Evolutionary conservation across 2,888 invertebrate species (phyloP), one percentile per base, ranked within the genome.

Genomic region (Axea sp.): DNA sequence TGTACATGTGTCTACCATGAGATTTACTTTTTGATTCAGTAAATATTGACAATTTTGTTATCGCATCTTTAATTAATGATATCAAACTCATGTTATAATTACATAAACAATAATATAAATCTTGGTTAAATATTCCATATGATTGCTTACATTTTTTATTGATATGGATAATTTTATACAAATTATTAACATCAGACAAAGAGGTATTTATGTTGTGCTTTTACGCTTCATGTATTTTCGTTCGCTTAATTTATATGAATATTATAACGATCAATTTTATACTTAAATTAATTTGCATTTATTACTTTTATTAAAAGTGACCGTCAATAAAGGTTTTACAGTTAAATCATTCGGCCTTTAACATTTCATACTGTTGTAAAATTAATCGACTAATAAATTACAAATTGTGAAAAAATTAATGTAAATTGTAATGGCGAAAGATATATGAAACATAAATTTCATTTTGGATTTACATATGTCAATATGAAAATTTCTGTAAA

Each of bases 21-120:
- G 31, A 62, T 49, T 49, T 51, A 62, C 49, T 41, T 51, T 51
- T 53, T 35, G 26, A 7, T 28, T 43, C 2, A 1, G 28, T 9
- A 64, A 64, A 51, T 51, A 51, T 64, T 64, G 43, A 64, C 64
- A 9, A 7, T 31, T 31, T 41, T 39, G 26, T 55, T 55, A 55
- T 55, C 55, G 4, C 55, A 31, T 55, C 41, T 41, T 55, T 41
- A 55, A 55, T 55, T 41, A 7, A 15, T 19, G 22, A 55, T 55
- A 41, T 31, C 51, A 35, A 28, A 45, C 28, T 45, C 22, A 49
- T 35, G 1, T 24, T 49, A 43, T 49, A 65, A 55, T 43, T 53
- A 45, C 37, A 45, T 45, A 45, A 55, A 65, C 53, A 43, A 41
- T 33, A 41, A 11, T 33, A 31, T 31, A 39, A 49, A 62, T 43